Evolutionary conservation across 2,797 vertebrate species (phyloP), one percentile per base, ranked within the genome.

Genomic region (Mionectes olivaceus): DNA sequence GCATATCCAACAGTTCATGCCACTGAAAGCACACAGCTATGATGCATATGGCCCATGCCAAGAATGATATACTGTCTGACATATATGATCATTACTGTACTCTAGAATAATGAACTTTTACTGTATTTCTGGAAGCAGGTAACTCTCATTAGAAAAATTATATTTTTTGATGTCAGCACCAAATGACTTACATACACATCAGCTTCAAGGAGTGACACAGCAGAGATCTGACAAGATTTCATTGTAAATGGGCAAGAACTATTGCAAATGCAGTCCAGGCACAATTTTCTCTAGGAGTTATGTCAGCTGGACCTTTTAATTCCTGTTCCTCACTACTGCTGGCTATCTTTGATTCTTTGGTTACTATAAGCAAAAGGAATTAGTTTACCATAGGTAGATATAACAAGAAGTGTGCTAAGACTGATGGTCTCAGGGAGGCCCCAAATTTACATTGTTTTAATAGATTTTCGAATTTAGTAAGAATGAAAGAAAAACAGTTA

Each of bases 31-130:
- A 71, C 19, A 25, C 9, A 65, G 50, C 68, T 70, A 14, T 16
- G 30, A 28, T 3, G 1, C 8, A 1, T 39, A 23, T 23, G 7
- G 60, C 33, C 39, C 1, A 2, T 60, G 49, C 7, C 56, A 87
- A 1, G 0, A 2, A 39, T 39, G 3, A 44, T 41, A 56, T 12
- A 59, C 22, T 76, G 12, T 18, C 52, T 65, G 37, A 57, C 19
- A 32, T 9, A 61, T 28, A 57, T 33, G n/a, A 70, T 32, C 13
- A 59, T 21, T 71, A 64, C 67, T 33, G 11, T 56, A 33, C 27
- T 61, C 37, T 57, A 35, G 37, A 75, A 39, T 52, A 86, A 67
- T n/a, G 6, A 87, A 6, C 28, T 69, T 53, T 39, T 43, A 33
- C 12, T 49, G 13, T 43, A 56, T 28, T 53, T 43, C 60, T 57